phyloP scores from a whole-genome alignment of 2,888 invertebrate genomes.

The Orthosia gracilis region DNA sequence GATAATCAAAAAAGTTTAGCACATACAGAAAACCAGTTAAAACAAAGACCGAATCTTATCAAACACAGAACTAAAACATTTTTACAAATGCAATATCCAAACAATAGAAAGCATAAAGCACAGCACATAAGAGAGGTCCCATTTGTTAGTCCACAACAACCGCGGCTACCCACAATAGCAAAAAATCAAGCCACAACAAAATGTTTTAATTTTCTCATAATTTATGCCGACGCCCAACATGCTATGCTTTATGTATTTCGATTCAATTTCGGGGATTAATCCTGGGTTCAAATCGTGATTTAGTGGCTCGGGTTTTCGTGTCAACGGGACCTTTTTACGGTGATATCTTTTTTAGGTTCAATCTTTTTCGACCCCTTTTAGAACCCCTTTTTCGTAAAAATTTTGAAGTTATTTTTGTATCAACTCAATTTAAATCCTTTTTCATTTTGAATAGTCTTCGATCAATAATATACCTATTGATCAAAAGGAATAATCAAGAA shows the following conservation, averaged over 20 bases:
- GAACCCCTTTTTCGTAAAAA: background rate
- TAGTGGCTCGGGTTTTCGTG: slow-evolving; percentile 31
- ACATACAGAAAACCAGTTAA: slow-evolving; percentile 3
- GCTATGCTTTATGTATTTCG: slow-evolving; percentile 62
- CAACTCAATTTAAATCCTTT: no score
- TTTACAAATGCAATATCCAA: slow-evolving; percentile 23
- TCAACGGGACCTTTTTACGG: slow-evolving; percentile 15
- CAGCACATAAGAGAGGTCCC: slow-evolving; percentile 46
- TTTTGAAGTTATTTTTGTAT: no score
- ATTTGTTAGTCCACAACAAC: slow-evolving; percentile 47
- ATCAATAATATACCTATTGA: no score
- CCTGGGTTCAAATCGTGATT: slow-evolving; percentile 52
- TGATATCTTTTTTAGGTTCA: slow-evolving; percentile 7
- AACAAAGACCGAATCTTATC: slow-evolving; percentile 12
- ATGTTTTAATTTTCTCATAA: slow-evolving; percentile 72
- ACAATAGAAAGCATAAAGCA: slow-evolving; percentile 40
- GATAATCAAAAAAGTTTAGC: background rate
- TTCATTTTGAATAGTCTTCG: no score
- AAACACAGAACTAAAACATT: slow-evolving; percentile 12
- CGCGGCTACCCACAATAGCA: slow-evolving; percentile 37
- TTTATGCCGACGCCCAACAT: slow-evolving; percentile 64
- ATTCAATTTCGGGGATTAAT: slow-evolving; percentile 61
- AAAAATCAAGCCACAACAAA: slow-evolving; percentile 43
- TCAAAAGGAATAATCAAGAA: background rate
- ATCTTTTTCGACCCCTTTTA: background rate